phyloP scores from a whole-genome alignment of 2,797 vertebrate genomes.

The Threskiornis aethiopicus region DNA sequence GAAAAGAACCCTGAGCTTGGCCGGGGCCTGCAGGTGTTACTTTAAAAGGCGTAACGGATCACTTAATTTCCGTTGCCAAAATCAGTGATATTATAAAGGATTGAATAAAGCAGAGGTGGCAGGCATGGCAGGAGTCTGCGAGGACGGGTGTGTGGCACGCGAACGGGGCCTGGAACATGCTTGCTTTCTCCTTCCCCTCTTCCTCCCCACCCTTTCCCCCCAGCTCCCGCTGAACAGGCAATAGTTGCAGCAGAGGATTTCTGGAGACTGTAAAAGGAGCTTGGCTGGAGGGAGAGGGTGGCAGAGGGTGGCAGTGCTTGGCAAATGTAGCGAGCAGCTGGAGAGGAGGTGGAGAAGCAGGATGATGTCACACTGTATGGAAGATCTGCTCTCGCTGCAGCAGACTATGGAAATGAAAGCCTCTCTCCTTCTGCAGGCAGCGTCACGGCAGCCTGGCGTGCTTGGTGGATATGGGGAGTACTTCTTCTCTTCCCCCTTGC shows the following conservation, averaged over 20 bases:
- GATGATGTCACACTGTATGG: background rate
- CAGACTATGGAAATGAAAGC: background rate
- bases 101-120: background rate
- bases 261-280: background rate
- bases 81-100: background rate
- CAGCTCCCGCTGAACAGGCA: background rate
- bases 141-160: background rate
- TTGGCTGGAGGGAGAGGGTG: background rate
- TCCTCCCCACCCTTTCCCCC: background rate
- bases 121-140: background rate
- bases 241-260: background rate
- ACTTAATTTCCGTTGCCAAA: background rate
- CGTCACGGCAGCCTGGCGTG: background rate
- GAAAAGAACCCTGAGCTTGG: background rate
- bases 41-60: background rate
- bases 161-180: background rate
- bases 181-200: background rate
- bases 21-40: background rate
- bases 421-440: background rate
- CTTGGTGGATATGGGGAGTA: background rate
- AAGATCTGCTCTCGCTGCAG: background rate
- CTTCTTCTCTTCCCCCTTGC: background rate
- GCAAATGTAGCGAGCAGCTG: slow-evolving; percentile 39
- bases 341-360: slow-evolving; percentile 54
- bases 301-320: background rate